Evolutionary conservation across 2,888 invertebrate genomes (phyloP).

Genomic region (Lepidonotus clava): DNA sequence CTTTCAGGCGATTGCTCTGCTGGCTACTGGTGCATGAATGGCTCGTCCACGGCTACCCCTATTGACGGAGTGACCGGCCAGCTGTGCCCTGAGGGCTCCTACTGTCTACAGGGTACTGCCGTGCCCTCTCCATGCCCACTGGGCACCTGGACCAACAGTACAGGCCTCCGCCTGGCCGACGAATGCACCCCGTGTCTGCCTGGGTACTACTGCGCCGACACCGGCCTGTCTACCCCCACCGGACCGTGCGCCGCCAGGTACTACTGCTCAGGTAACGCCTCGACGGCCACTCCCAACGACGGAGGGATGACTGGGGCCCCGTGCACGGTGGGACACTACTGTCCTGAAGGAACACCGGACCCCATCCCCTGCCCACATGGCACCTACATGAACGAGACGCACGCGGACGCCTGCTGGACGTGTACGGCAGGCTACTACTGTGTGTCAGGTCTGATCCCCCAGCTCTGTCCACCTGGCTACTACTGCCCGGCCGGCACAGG

Average conservation of each 20-base stretch:
- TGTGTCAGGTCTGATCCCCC: slow-evolving; percentile 68
- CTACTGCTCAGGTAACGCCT: slow-evolving; percentile 72
- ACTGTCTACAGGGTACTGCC: slow-evolving; percentile 72
- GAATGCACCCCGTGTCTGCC: slow-evolving; percentile 76
- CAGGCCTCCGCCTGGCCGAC: slow-evolving; percentile 68
- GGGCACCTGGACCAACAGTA: slow-evolving; percentile 75
- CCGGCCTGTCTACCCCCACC: slow-evolving; percentile 72
- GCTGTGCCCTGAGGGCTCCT: slow-evolving; percentile 74
- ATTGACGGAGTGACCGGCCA: slow-evolving; percentile 74
- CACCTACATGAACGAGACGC: slow-evolving; percentile 74
- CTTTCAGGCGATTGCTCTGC: slow-evolving; percentile 71
- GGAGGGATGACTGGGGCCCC: slow-evolving; percentile 72
- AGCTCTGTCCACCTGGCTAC: slow-evolving; percentile 74
- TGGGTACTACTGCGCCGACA: slow-evolving; percentile 75
- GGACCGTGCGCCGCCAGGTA: slow-evolving; percentile 73
- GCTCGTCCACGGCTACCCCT: slow-evolving; percentile 73
- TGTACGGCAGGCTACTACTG: slow-evolving; percentile 78
- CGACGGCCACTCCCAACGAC: slow-evolving; percentile 72
- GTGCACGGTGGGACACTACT: slow-evolving; percentile 75
- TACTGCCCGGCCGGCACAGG: slow-evolving; percentile 78
- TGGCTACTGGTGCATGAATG: slow-evolving; percentile 77
- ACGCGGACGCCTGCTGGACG: slow-evolving; percentile 71
- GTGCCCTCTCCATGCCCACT: slow-evolving; percentile 73
- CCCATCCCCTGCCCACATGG: slow-evolving; percentile 74
- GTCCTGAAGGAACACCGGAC: slow-evolving; percentile 73